Base-by-base conservation (phyloP, 2,888 invertebrate genomes). In the Drosophila buzzatii region DNA sequence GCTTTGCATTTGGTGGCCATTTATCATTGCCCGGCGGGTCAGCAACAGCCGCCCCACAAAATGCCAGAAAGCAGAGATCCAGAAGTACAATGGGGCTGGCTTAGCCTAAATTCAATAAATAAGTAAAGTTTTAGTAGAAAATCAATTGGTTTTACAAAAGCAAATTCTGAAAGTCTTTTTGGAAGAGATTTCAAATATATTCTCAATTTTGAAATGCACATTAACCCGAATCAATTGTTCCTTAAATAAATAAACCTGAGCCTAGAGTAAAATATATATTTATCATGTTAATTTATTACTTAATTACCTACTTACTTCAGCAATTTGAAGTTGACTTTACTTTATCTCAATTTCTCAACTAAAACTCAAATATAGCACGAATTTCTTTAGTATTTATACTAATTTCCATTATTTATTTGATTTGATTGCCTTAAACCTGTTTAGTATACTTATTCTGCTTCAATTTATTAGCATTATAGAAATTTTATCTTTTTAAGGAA, bases 1-100 rank as follows among this genome's bases (percentile, higher is more conserved):
- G 80, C 67, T 87, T 86, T 82, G 82, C 90, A 83, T 90, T 90
- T 70, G 80, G 77, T 73, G 90, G 72, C 53, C 79, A 80, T 90
- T 70, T 84, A 82, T 87, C 87, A 90, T 69, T 41, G 42, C 58
- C 47, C 57, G 60, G 49, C 73, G 63, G 70, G 56, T 64, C 81
- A 61, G 64, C 66, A 67, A 49, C 51, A 53, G 42, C 8, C 52
- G 31, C 31, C 23, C 42, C 55, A 18, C 49, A 51, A 31, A 18
- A 12, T 35, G 41, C 23, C 44, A 18, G n/a, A 35, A 47, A 41
- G 41, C 35, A 20, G 18, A 44, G 31, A 14, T 41, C 10, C 10
- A 45, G 41, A 2, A 0, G 42, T 69, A 74, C 79, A 53, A 79
- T 76, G 75, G 75, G 67, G 44, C 42, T 49, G 14, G 14, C 20